These are phyloP conservation scores for Mormyrops attenuatus DNA, from an alignment of 2,797 vertebrate genomes.

Conservation along the genomic window DNA sequence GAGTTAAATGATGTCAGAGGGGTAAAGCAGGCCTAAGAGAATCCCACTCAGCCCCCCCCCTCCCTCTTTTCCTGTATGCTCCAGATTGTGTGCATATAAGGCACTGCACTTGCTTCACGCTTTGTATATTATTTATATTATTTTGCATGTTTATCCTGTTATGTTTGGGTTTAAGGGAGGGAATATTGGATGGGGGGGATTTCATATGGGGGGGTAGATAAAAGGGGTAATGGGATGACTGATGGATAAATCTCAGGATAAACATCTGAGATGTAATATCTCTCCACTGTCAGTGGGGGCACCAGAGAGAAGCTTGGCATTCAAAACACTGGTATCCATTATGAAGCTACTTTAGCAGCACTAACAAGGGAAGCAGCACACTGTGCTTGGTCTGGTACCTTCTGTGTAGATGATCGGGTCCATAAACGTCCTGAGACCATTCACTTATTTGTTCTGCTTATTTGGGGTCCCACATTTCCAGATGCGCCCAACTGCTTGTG, in stretches of 20 bases:
- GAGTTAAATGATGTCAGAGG: not conserved
- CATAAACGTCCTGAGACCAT: not conserved
- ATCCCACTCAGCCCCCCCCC: constrained; percentile 21
- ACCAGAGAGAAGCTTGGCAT: constrained; percentile 44
- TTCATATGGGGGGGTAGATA: not conserved
- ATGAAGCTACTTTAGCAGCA: constrained; percentile 38
- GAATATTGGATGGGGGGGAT: constrained; percentile 6
- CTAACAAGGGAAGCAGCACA: constrained; percentile 45
- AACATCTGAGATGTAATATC: constrained; percentile 65
- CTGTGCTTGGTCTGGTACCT: constrained; percentile 48
- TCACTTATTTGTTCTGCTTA: not conserved
- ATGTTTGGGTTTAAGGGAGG: constrained; percentile 16
- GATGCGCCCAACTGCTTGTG: not conserved
- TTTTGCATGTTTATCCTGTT: constrained; percentile 68
- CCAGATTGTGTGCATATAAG: constrained; percentile 51
- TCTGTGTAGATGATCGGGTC: constrained; percentile 15
- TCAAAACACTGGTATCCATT: constrained; percentile 56
- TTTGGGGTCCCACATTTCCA: constrained; percentile 24
- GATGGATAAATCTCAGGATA: constrained; percentile 54
- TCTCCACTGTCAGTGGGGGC: constrained; percentile 40
- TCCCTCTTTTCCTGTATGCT: constrained; percentile 41
- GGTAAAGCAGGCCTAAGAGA: not conserved
- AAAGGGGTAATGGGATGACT: not conserved
- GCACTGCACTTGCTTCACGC: constrained; percentile 37
- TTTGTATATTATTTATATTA: constrained; percentile 39